Conservation (phyloP, 2,888 invertebrate species). For the Rhynchonema sp. region DNA sequence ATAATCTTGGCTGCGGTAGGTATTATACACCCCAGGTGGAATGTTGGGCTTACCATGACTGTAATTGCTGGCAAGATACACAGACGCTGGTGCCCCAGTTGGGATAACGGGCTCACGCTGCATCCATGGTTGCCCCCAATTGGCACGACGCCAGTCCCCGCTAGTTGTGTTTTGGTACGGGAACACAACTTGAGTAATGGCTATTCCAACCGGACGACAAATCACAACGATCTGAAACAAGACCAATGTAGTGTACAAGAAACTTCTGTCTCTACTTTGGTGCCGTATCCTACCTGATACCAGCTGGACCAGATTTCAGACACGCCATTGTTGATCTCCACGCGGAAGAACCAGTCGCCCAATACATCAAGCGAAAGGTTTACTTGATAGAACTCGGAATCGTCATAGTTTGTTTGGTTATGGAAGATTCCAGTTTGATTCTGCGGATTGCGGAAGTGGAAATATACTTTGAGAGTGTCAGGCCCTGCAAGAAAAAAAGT, state of each 20-base stretch:
- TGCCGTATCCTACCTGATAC: not conserved
- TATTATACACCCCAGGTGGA: no score
- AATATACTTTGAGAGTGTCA: not conserved
- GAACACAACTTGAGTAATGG: not conserved
- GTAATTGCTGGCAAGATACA: no score
- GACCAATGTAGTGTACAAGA: not conserved
- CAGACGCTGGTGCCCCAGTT: no score
- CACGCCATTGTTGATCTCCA: not conserved
- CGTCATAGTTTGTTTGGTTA: no score
- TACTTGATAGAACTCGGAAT: no score
- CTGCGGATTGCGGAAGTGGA: not conserved
- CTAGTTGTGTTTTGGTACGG: not conserved
- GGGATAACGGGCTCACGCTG: not conserved
- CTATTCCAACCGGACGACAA: not conserved
- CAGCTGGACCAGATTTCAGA: not conserved
- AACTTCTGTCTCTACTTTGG: no score
- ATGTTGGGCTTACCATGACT: no score
- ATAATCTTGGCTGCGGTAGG: no score
- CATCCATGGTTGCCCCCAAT: not conserved
- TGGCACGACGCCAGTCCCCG: not conserved
- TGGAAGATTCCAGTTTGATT: no score
- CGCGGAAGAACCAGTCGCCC: no score
- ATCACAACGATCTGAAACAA: not conserved
- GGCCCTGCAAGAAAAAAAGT: no score
- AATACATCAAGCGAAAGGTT: no score